Evolutionary conservation across 92 coral and sea anemone genomes (phyloP).

Genomic region (Zoanthus solanderi): DNA sequence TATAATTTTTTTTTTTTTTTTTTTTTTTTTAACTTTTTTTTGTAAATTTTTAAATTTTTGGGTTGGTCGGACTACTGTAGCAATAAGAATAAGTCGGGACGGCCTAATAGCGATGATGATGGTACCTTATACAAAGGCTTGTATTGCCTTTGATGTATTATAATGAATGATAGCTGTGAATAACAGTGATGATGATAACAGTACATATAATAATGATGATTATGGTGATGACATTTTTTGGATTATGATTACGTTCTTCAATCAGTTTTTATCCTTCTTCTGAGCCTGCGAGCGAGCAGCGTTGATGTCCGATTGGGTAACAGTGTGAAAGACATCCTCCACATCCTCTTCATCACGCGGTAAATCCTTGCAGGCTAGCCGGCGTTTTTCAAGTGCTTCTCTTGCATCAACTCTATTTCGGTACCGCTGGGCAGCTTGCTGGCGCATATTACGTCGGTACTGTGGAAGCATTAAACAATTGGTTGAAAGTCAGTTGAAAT

Average conservation of each 20-base stretch:
- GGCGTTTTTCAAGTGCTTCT: slow-evolving; percentile 78
- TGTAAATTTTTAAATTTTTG: too few species aligned
- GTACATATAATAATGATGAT: not conserved
- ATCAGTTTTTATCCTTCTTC: slow-evolving; percentile 22
- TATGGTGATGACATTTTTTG: not conserved
- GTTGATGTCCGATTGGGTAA: slow-evolving; percentile 95
- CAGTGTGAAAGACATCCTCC: slow-evolving; percentile 90
- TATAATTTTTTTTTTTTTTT: too few species aligned
- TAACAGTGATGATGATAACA: too few species aligned
- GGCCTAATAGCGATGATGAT: too few species aligned
- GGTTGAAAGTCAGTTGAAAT: not conserved
- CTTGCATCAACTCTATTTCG: slow-evolving; percentile 78
- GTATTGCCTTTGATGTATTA: too few species aligned
- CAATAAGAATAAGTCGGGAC: too few species aligned
- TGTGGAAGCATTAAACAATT: slow-evolving; percentile 10
- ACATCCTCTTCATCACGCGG: slow-evolving; percentile 84
- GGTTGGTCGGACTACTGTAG: too few species aligned
- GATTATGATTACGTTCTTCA: not conserved
- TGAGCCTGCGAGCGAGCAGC: slow-evolving; percentile 60
- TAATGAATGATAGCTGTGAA: too few species aligned
- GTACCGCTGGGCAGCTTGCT: slow-evolving; percentile 90
- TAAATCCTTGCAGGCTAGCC: slow-evolving; percentile 77
- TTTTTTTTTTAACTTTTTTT: too few species aligned
- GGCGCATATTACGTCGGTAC: slow-evolving; percentile 92
- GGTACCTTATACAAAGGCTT: too few species aligned